Evolutionary conservation across 2,797 vertebrate genomes (phyloP), one percentile per base, ranked within the genome.

Genomic region (Echeneis naucrates): DNA sequence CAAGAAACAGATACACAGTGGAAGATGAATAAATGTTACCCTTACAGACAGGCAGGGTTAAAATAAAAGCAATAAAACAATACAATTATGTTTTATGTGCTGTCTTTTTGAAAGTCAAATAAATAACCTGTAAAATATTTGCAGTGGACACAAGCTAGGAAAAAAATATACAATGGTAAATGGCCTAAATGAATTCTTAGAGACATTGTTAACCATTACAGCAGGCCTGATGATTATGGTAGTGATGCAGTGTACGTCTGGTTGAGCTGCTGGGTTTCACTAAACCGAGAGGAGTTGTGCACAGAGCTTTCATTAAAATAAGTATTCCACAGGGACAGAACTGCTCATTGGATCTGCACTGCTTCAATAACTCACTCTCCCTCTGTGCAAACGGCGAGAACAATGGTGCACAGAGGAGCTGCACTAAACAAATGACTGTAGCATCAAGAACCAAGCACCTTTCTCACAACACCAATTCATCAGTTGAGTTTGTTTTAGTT

Each of bases 381-480:
- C 68, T 68, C 67, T 35, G 73, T 55, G 68, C 80, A 54, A 68
- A 56, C 52, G 44, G 1, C 3, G n/a, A 66, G 33, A 78, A 75
- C 71, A 65, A 70, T 63, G 52, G 50, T 51, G 32, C 64, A 40
- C 44, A 69, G 51, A 56, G 24, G 30, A 66, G 69, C 52, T 30
- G 32, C 32, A 27, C 72, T 44, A 35, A 27, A 64, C 64, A 75
- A 75, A 77, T 57, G 48, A 61, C 51, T 17, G 8, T 13, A 65
- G 72, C 71, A 77, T 63, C 75, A 77, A 80, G 67, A 87, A 80
- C 65, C 42, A 64, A 59, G 38, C 66, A 75, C 60, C 62, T 54
- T 68, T 45, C 44, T 80, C 60, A 58, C 78, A 78, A 72, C 62
- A 68, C 42, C 72, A 78, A 59, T 72, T 85, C 48, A 75, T 77